Base-by-base conservation (phyloP, 1,140 invertebrate species). In the Melanaphis sacchari region DNA sequence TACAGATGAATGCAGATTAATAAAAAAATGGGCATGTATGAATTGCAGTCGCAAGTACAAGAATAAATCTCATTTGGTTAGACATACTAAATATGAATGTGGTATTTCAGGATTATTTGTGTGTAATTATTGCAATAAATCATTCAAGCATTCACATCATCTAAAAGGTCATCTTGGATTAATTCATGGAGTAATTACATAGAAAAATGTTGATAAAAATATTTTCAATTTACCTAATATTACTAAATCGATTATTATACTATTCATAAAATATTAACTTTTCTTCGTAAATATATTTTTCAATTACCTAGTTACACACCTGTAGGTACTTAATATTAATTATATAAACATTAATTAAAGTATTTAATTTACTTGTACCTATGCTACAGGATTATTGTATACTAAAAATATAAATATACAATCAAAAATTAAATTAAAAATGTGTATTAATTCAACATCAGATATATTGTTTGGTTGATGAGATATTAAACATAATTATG, bases 1-100 rank as follows among this genome's bases (percentile, higher is more conserved):
- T 90, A 38, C 59, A 90, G 89, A 59, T 90, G 52, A 43, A 59
- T 66, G 24, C 38, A 49, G 43, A 22, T 5, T n/a, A 0, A 85
- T 52, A 11, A 93, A 81, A 52, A 52, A 36, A 84, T 93, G 91
- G 91, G 36, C 46, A 36, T 93, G 91, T 85, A 87, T 49, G 38
- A 84, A 93, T 36, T 94, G 94, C 93, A 66, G 52, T 9, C 90
- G 94, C 24, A 91, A 49, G 38, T 94, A 94, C 59, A 92, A 93
- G 49, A 93, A 94, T 88, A 94, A 94, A 92, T 94, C 94, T 24
- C 94, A 94, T 81, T 92, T 95, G 21, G 85, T 93, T 85, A 93
- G 94, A n/a, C 96, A 96, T 94, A 93, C 95, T 89, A 95, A 95
- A 54, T 95, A 95, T 93, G 95, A 96, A 94, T 96, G 96, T 93